These are phyloP conservation scores for Hylia prasina DNA, from an alignment of 2,113 vertebrate species.

Conservation along the genomic window DNA sequence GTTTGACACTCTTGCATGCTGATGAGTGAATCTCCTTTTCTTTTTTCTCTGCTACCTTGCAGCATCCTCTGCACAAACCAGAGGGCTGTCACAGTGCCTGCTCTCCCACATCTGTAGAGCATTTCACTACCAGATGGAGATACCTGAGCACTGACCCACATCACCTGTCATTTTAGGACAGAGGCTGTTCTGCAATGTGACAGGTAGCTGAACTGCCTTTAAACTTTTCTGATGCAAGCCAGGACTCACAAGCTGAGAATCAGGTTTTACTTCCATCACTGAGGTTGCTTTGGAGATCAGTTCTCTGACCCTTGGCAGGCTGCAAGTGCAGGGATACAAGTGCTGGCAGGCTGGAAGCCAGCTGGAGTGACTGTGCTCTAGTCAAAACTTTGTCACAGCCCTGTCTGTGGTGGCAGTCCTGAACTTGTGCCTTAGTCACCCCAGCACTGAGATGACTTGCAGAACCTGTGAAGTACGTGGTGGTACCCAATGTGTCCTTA, in stretches of 20 bases:
- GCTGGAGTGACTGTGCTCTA: not conserved
- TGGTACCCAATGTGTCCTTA: not conserved
- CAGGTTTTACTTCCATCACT: not conserved
- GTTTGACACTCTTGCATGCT: not conserved
- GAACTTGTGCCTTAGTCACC: not conserved
- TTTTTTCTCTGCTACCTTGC: not conserved
- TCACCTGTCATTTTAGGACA: not conserved
- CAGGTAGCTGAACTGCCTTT: not conserved
- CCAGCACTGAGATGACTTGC: not conserved
- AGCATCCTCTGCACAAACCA: not conserved
- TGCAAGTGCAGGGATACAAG: not conserved
- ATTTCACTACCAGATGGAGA: not conserved
- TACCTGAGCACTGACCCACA: not conserved
- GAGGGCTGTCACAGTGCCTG: not conserved
- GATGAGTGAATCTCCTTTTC: not conserved
- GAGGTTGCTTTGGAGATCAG: not conserved
- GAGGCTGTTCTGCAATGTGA: not conserved
- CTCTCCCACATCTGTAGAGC: not conserved
- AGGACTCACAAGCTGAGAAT: not conserved
- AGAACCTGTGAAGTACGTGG: not conserved
- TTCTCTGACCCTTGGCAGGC: not conserved
- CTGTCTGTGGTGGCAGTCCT: not conserved
- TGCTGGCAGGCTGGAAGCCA: not conserved
- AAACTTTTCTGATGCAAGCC: not conserved
- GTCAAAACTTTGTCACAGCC: not conserved